Conservation (phyloP, 2,888 invertebrate species). For the Opisthograptis luteolata region DNA sequence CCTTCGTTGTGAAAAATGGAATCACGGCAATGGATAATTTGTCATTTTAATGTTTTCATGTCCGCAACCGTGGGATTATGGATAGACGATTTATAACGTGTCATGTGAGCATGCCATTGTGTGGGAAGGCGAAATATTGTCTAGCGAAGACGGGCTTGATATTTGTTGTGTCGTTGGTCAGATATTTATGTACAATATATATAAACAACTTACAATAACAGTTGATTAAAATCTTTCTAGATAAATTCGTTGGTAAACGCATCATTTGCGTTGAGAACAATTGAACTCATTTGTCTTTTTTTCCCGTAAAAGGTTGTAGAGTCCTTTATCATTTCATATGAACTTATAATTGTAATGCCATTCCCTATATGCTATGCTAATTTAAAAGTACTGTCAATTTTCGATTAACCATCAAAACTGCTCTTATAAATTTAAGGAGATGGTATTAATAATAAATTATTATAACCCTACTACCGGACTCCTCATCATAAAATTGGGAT, state of each 20-base stretch:
- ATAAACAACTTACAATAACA: too few relatives aligned
- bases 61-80: slow-evolving; percentile 61
- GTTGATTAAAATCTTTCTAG: too few relatives aligned
- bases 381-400: too few relatives aligned
- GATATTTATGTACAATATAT: slow-evolving; percentile 11
- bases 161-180: slow-evolving; percentile 52
- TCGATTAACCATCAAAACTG: slow-evolving; percentile 18
- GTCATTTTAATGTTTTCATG: slow-evolving; percentile 76
- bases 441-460: slow-evolving; percentile 52
- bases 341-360: too few relatives aligned
- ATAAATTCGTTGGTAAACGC: too few relatives aligned
- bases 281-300: too few relatives aligned
- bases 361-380: too few relatives aligned
- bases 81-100: slow-evolving; percentile 67
- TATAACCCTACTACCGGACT: slow-evolving; percentile 51
- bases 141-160: slow-evolving; percentile 57
- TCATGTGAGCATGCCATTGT: slow-evolving; percentile 55
- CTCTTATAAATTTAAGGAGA: slow-evolving; percentile 8
- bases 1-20: slow-evolving; percentile 71
- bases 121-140: slow-evolving; percentile 52
- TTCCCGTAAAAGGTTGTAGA: too few relatives aligned
- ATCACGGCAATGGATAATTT: slow-evolving; percentile 69
- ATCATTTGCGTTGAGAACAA: too few relatives aligned
- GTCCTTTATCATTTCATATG: too few relatives aligned
- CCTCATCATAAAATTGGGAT: slow-evolving; percentile 71